phyloP scores from a whole-genome alignment of 2,888 invertebrate species.

The Chloromyia formosa region DNA sequence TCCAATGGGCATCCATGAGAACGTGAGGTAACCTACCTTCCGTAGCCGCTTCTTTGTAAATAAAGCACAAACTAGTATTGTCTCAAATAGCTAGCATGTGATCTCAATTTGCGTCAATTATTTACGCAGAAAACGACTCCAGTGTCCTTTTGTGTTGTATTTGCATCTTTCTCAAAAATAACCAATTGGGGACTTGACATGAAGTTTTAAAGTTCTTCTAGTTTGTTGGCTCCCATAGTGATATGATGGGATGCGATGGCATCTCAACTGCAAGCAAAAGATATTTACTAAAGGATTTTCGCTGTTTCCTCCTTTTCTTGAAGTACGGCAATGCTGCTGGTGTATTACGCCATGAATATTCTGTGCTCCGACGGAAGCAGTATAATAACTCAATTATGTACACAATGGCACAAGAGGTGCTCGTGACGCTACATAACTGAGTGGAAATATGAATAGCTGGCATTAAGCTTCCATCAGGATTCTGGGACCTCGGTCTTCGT shows the following conservation, averaged over 20 bases:
- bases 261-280: neutral
- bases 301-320: neutral
- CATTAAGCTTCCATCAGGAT: conserved; percentile 18
- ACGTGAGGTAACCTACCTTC: too few species aligned
- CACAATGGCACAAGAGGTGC: conserved; percentile 25
- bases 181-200: conserved; percentile 11
- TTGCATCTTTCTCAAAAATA: neutral
- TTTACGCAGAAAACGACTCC: neutral
- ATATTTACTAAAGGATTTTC: conserved; percentile 18
- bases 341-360: conserved; percentile 20
- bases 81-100: neutral
- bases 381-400: conserved; percentile 36
- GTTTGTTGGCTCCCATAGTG: conserved; percentile 4
- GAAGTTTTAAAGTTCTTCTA: conserved; percentile 20
- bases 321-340: neutral
- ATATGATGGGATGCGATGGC: conserved; percentile 2
- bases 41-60: too few species aligned
- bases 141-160: neutral
- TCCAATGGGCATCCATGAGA: too few species aligned
- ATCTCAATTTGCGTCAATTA: conserved; percentile 13
- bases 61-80: neutral
- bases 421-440: conserved; percentile 35
- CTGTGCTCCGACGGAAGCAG: neutral
- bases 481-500: conserved; percentile 12
- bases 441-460: conserved; percentile 22